Percentiles rank a stretch among this genome's conserved stretches.
phyloP scores from a whole-genome alignment of 2,797 vertebrate species.

The Spinibarbus caldwelli region DNA sequence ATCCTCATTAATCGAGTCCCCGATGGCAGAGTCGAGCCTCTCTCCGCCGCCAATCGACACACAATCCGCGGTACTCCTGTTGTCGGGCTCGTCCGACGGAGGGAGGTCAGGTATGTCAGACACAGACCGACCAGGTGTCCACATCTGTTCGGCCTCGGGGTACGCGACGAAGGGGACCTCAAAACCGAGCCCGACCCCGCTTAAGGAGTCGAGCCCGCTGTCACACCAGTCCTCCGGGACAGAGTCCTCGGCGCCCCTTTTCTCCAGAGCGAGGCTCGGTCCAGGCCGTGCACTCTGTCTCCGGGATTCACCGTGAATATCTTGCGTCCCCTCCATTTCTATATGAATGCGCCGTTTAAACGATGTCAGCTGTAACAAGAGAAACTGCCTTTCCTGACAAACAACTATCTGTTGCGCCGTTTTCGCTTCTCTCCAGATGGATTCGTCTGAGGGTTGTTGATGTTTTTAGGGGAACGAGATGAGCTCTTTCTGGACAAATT shows the following conservation, averaged over 20 bases:
- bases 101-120: background rate
- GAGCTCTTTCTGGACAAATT: slow-evolving; percentile 36
- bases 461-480: slow-evolving; percentile 39
- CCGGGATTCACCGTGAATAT: slow-evolving; percentile 46
- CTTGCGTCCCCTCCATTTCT: slow-evolving; percentile 62
- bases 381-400: slow-evolving; percentile 9
- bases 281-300: slow-evolving; percentile 47
- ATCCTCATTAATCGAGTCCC: slow-evolving; percentile 71
- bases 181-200: slow-evolving; percentile 56
- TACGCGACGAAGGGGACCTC: slow-evolving; percentile 48
- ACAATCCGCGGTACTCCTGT: slow-evolving; percentile 46
- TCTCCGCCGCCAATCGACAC: slow-evolving; percentile 54
- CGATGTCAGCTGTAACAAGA: slow-evolving; percentile 11
- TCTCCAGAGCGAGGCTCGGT: slow-evolving; percentile 42
- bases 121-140: slow-evolving; percentile 14
- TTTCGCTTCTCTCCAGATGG: slow-evolving; percentile 18
- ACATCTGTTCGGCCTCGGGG: slow-evolving; percentile 39
- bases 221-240: slow-evolving; percentile 78
- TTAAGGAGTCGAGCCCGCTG: slow-evolving; percentile 77
- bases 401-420: slow-evolving; percentile 1
- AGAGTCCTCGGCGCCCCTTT: slow-evolving; percentile 43
- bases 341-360: background rate
- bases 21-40: slow-evolving; percentile 64
- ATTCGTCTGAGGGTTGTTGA: slow-evolving; percentile 11
- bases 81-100: slow-evolving; percentile 2